Conservation (phyloP, 1,140 invertebrate genomes). For the Drosophila pruinosa region DNA sequence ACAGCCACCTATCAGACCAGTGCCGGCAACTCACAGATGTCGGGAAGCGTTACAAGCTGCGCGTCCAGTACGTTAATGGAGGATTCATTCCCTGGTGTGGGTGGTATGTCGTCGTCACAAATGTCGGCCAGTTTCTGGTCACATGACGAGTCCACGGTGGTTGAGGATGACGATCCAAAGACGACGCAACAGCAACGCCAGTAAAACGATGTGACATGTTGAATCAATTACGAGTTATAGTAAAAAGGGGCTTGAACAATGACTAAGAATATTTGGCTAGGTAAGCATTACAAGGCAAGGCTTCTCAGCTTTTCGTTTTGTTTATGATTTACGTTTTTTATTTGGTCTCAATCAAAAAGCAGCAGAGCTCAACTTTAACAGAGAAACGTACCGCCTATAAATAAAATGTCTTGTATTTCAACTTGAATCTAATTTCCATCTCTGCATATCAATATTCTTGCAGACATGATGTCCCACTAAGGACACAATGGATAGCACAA, state of each 20-base stretch:
- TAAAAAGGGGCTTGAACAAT: conserved; percentile 60
- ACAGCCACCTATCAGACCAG: conserved; percentile 91
- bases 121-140: conserved; percentile 77
- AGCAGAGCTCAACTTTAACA: conserved; percentile 76
- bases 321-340: conserved; percentile 55
- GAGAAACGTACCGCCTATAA: conserved; percentile 43
- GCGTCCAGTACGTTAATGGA: conserved; percentile 82
- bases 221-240: conserved; percentile 18
- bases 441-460: conserved; percentile 2
- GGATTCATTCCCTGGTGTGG: conserved; percentile 74
- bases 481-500: not conserved
- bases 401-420: not conserved
- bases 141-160: conserved; percentile 69
- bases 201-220: conserved; percentile 38
- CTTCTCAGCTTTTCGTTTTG: conserved; percentile 56
- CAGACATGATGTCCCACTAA: conserved; percentile 39
- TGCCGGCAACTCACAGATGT: conserved; percentile 92
- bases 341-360: conserved; percentile 55
- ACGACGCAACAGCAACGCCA: conserved; percentile 43
- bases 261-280: conserved; percentile 68
- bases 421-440: not conserved
- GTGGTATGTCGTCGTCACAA: conserved; percentile 70
- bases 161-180: conserved; percentile 62
- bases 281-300: conserved; percentile 70
- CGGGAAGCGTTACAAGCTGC: conserved; percentile 89